Evolutionary conservation across 2,113 vertebrate species (phyloP).

Genomic region (Bombycilla garrulus): DNA sequence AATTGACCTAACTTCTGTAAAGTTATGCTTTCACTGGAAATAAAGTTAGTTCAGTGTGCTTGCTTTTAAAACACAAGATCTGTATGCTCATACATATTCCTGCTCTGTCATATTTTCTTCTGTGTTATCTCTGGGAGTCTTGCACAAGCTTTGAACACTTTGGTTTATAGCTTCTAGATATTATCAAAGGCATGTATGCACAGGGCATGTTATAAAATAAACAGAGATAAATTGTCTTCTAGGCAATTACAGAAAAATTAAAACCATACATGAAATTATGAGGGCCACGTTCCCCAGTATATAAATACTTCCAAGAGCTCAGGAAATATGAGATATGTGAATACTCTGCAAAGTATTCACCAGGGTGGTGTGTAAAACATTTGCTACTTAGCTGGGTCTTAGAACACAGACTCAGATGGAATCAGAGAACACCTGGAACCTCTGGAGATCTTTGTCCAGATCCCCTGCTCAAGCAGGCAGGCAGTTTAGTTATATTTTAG

Average conservation of each 20-base stretch:
- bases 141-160: neutral
- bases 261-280: neutral
- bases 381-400: neutral
- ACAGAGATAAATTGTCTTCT: neutral
- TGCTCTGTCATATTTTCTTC: neutral
- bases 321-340: neutral
- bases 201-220: neutral
- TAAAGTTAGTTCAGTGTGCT: neutral
- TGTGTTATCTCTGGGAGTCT: constrained; percentile 9
- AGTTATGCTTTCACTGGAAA: neutral
- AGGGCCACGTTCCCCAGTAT: neutral
- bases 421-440: neutral
- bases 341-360: neutral
- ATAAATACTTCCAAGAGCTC: neutral
- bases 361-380: neutral
- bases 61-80: neutral
- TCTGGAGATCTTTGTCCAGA: neutral
- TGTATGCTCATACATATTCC: neutral
- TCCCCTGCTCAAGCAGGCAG: neutral
- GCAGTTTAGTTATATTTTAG: neutral
- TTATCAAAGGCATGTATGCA: constrained; percentile 10
- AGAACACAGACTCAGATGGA: neutral
- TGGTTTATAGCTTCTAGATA: constrained; percentile 8
- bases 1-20: neutral
- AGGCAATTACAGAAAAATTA: neutral